Evolutionary conservation across 2,113 vertebrate species (phyloP), one percentile per base, ranked within the genome.

Genomic region (Aspiorhynchus laticeps): DNA sequence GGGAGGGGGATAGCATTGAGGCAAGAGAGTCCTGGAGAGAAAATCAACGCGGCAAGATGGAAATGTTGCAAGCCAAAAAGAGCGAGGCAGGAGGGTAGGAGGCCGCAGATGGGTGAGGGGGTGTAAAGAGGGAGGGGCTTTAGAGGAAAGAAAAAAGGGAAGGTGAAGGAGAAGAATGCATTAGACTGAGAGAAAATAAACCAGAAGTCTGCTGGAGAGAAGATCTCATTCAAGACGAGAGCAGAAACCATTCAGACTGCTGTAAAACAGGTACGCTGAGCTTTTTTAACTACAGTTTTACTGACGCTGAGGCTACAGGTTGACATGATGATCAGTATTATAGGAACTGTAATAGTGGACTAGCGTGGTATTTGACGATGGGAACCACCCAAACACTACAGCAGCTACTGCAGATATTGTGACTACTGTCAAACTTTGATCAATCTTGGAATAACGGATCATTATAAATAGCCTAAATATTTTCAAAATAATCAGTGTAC

Each of bases 91-190:
- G 77, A 61, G 3, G 71, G 59, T 9, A 36, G 80, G 46, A 61
- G 81, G 80, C 43, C 69, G 82, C 85, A 46, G 88, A 90, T 77
- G 53, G 90, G 78, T 74, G 86, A 88, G 90, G 93, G 91, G 91
- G 92, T 90, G 83, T 71, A 87, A 87, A 87, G 92, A 93, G 93
- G 92, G 93, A 91, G 87, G 85, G 89, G 88, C 82, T 90, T 92
- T 61, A 87, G 87, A 48, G 17, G 84, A 84, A 87, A 83, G 78
- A 31, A 80, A 91, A 93, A 90, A 90, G 90, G 31, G 87, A 92
- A 88, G 7, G 90, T 78, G 82, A 91, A 88, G 90, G 80, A 86
- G 80, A 63, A 83, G 61, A 85, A 85, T 76, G 28, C 24, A 76
- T 63, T 67, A 63, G 43, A 24, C 56, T 85, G 79, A 71, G 86